Percentiles rank a stretch among this genome's conserved stretches.
These are phyloP conservation scores for Agapornis roseicollis DNA, from an alignment of 2,113 vertebrate genomes.

Conservation along the genomic window DNA sequence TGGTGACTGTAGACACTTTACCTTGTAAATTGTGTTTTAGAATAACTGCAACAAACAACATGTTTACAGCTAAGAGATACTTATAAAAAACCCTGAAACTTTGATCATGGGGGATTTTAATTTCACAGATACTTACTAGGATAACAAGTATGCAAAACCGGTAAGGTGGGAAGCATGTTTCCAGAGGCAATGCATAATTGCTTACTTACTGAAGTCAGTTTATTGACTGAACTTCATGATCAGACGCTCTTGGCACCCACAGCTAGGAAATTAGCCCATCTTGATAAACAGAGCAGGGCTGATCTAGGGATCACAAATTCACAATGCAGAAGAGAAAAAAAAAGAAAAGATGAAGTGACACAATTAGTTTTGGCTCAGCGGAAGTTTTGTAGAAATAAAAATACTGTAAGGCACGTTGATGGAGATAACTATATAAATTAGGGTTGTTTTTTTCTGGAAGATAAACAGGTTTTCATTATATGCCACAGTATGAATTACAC, in stretches of 20 bases:
- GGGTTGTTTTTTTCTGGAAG: slow-evolving; percentile 6
- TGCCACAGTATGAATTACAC: neutral
- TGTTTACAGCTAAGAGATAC: slow-evolving; percentile 71
- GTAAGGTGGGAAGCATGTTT: slow-evolving; percentile 67
- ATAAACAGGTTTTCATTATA: slow-evolving; percentile 8
- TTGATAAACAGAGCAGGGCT: slow-evolving; percentile 44
- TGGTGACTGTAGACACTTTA: slow-evolving; percentile 69
- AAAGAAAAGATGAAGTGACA: neutral
- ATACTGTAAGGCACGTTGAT: neutral
- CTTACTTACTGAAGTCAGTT: slow-evolving; percentile 72
- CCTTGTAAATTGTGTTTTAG: slow-evolving; percentile 72
- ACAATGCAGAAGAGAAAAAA: neutral
- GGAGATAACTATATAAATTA: neutral
- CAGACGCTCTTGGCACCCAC: slow-evolving; percentile 56
- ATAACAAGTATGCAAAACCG: slow-evolving; percentile 74
- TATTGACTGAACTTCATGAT: slow-evolving; percentile 71
- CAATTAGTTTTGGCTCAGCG: neutral
- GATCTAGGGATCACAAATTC: slow-evolving; percentile 28
- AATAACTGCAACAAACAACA: slow-evolving; percentile 69
- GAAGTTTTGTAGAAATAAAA: slow-evolving; percentile 20
- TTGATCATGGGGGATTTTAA: slow-evolving; percentile 73
- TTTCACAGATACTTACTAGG: slow-evolving; percentile 72
- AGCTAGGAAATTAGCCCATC: slow-evolving; percentile 60
- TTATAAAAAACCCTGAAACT: slow-evolving; percentile 64
- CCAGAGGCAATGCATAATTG: slow-evolving; percentile 73